Conservation (phyloP, 2,113 vertebrate species). For the Oreochromis spilurus region DNA sequence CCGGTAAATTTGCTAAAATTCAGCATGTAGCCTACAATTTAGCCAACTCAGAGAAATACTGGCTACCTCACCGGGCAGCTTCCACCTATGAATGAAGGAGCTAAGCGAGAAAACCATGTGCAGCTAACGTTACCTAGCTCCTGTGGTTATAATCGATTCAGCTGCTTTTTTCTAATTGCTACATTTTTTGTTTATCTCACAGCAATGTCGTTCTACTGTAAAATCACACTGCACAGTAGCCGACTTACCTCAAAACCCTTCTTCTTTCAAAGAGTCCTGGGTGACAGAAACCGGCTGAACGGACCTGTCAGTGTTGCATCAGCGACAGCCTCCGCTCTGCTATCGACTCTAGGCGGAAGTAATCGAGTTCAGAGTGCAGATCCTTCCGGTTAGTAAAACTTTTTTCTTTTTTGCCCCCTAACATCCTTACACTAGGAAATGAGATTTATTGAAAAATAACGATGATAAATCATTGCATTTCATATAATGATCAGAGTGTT, state of each 20-base stretch:
- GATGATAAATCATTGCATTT: not conserved
- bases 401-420: not conserved
- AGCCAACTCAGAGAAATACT: not conserved
- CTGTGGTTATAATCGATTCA: not conserved
- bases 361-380: conserved; percentile 22
- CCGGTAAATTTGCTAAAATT: not conserved
- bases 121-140: not conserved
- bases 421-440: not conserved
- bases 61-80: not conserved
- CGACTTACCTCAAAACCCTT: not conserved
- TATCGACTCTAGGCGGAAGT: conserved; percentile 28
- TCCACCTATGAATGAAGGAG: not conserved
- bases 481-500: not conserved
- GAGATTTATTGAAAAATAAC: not conserved
- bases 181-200: not conserved
- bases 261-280: not conserved
- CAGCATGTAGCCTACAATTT: not conserved
- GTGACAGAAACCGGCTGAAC: not conserved
- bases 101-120: conserved; percentile 37
- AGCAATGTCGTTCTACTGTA: fast-evolving
- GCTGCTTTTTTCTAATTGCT: fast-evolving
- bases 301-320: conserved; percentile 68
- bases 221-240: not conserved
- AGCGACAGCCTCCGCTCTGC: conserved; percentile 41
- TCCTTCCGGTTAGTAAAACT: not conserved